These are phyloP conservation scores for Trichonephila inaurata DNA, from an alignment of 1,140 invertebrate genomes.

Conservation along the genomic window DNA sequence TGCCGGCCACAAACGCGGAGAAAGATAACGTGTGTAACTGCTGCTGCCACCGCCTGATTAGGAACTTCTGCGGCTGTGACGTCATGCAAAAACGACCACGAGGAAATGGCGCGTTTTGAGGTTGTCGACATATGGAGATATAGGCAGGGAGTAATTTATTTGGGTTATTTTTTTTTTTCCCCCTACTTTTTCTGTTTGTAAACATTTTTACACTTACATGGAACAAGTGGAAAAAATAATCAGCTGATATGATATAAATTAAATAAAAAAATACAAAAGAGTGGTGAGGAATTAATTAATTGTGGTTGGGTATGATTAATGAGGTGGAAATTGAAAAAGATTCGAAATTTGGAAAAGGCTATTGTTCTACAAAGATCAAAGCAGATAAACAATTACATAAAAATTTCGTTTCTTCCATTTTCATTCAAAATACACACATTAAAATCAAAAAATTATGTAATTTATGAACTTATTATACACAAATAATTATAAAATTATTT, in stretches of 20 bases:
- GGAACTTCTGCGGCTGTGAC: slow-evolving; percentile 52
- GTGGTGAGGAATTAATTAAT: too few relatives aligned
- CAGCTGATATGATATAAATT: not conserved
- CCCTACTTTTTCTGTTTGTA: not conserved
- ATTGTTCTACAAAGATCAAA: too few relatives aligned
- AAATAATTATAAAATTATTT: too few relatives aligned
- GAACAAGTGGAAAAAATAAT: not conserved
- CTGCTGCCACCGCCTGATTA: slow-evolving; percentile 64
- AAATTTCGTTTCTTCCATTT: too few relatives aligned
- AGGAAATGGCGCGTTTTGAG: slow-evolving; percentile 18
- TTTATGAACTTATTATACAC: too few relatives aligned
- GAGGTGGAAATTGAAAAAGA: too few relatives aligned
- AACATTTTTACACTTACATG: not conserved
- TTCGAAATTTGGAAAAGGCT: too few relatives aligned
- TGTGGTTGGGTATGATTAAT: too few relatives aligned
- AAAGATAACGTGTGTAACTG: slow-evolving; percentile 49
- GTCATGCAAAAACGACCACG: slow-evolving; percentile 48
- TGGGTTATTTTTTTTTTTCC: not conserved
- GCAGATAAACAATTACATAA: too few relatives aligned
- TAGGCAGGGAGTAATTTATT: not conserved
- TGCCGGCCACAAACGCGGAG: slow-evolving; percentile 44
- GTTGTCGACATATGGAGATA: not conserved
- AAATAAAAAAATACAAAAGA: not conserved
- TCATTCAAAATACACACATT: too few relatives aligned
- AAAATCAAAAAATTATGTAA: too few relatives aligned